A percentile compares a stretch with the other conserved stretches of the same genome.
These are phyloP conservation scores for Anthoscopus minutus DNA, from an alignment of 2,113 vertebrate species.

Conservation along the genomic window DNA sequence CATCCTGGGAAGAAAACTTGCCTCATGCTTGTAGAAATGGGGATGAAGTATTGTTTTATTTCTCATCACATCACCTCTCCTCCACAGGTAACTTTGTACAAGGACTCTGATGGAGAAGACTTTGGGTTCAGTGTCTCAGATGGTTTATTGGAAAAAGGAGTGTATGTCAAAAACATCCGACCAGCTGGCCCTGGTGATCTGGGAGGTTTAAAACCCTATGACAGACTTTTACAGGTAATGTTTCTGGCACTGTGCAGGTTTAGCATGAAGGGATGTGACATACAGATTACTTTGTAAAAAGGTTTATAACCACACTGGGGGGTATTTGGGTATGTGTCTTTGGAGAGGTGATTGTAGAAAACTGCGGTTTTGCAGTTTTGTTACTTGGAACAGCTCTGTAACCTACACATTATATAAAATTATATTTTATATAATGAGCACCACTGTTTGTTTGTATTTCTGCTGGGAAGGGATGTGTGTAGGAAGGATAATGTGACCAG, in stretches of 20 bases:
- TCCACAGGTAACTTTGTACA: conserved; percentile 86
- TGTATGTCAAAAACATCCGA: conserved; percentile 93
- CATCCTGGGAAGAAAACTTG: not conserved
- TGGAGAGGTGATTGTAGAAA: not conserved
- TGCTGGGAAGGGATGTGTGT: not conserved
- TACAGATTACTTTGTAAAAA: not conserved
- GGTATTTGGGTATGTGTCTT: not conserved
- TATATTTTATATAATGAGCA: not conserved
- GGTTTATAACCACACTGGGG: not conserved
- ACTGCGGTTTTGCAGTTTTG: not conserved
- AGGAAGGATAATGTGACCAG: no score
- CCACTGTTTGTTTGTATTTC: not conserved
- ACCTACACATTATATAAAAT: no score
- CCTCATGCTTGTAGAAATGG: not conserved
- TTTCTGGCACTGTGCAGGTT: not conserved
- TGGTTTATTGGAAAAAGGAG: conserved; percentile 90
- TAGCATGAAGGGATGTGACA: no score
- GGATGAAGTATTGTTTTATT: not conserved
- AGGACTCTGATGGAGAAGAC: conserved; percentile 88
- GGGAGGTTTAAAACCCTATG: conserved; percentile 86
- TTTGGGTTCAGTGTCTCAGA: conserved; percentile 99
- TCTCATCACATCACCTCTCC: not conserved
- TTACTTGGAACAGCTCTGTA: not conserved
- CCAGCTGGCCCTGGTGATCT: conserved; percentile 85
- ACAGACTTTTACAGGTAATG: conserved; percentile 90